Evolutionary conservation across 2,113 vertebrate genomes (phyloP), one percentile per base, ranked within the genome.

Genomic region (Nyctibius bracteatus): DNA sequence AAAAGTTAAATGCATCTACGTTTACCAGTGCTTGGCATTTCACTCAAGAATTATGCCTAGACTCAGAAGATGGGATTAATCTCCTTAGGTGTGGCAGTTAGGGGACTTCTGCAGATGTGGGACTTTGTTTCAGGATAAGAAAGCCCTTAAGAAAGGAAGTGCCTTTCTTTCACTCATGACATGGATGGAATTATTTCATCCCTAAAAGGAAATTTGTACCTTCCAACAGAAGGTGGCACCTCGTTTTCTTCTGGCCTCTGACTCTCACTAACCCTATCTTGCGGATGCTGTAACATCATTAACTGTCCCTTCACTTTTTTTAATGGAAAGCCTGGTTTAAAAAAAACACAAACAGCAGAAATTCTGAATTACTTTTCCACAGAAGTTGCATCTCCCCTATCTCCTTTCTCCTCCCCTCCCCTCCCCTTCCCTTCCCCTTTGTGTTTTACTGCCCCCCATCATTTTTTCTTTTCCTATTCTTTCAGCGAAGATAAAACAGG

Each of bases 221-320:
- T 85, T 57, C 17, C 17, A 44, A 13, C 9, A 74, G 20, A 43
- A 80, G 11, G 14, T 55, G 27, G 8, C 16, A 37, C 23, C 8
- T 30, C 23, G 37, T 14, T 31, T 57, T 44, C 41, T 57, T 75
- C 22, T 47, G 10, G 21, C 12, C 20, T 39, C 5, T 3, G 10
- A 2, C 33, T 24, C 19, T 58, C n/a, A 37, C 15, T 27, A 22
- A 33, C 8, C 13, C 5, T n/a, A 7, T 25, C 27, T 61, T 66
- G 14, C 0, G 0, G 3, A 41, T 46, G 7, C 14, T 66, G 12
- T 47, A 49, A 61, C 14, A 31, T 8, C 4, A 16, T 2, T 18
- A 81, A 20, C 13, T 43, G 11, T 54, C 17, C 7, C 16, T 21
- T 65, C 6, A 11, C 2, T 3, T 61, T 3, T 61, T 51, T 46